phyloP scores from a whole-genome alignment of 2,888 invertebrate species.

The Junonia oenone region DNA sequence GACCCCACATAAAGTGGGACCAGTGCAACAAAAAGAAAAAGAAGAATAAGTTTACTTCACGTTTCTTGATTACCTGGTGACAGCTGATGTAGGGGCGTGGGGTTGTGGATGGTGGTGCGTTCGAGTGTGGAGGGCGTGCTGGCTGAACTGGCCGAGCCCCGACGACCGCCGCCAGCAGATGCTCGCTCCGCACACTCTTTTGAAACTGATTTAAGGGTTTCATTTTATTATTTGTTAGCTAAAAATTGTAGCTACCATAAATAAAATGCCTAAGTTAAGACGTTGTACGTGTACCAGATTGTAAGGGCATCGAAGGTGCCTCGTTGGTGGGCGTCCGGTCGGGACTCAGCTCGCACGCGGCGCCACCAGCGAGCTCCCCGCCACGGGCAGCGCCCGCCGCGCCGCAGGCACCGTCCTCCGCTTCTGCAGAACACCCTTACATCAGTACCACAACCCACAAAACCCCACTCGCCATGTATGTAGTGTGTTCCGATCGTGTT shows the following conservation, averaged over 20 bases:
- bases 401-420: conserved; percentile 73
- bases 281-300: conserved; percentile 56
- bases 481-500: conserved; percentile 10
- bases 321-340: conserved; percentile 78
- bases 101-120: conserved; percentile 75
- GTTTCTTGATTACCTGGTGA: conserved; percentile 38
- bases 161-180: conserved; percentile 63
- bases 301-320: conserved; percentile 71
- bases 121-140: conserved; percentile 82
- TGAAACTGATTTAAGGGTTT: conserved; percentile 47
- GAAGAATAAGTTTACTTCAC: too few species aligned
- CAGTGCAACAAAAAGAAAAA: too few species aligned
- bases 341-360: conserved; percentile 68
- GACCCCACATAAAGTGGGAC: too few species aligned
- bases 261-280: too few species aligned
- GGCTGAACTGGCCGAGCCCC: conserved; percentile 79
- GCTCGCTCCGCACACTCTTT: conserved; percentile 71
- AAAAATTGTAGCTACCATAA: too few species aligned
- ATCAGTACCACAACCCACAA: not conserved
- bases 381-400: conserved; percentile 59
- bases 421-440: conserved; percentile 47
- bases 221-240: too few species aligned
- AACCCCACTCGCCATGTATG: not conserved
- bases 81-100: conserved; percentile 53
- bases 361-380: conserved; percentile 63